Percentiles rank a stretch among this genome's conserved stretches.
Conservation (phyloP, 2,888 invertebrate genomes). For the Xestia c-nigrum region DNA sequence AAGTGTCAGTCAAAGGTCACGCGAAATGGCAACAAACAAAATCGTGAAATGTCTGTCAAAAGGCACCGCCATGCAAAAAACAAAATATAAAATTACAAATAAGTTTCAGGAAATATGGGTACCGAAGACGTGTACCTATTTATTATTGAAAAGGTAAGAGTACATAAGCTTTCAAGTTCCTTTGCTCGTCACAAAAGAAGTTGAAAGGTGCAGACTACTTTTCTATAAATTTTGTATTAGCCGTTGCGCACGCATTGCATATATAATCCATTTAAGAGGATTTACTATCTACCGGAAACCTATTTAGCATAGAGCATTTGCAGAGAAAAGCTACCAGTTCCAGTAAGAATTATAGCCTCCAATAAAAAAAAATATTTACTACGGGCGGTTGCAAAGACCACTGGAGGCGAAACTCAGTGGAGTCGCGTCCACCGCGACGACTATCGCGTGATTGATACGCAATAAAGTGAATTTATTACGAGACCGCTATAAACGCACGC, state of each 20-base stretch:
- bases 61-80: background rate
- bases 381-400: conserved; percentile 59
- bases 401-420: conserved; percentile 60
- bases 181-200: background rate
- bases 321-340: conserved; percentile 60
- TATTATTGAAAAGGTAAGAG: background rate
- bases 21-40: too few species aligned
- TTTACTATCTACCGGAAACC: conserved; percentile 44
- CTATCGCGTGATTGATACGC: conserved; percentile 83
- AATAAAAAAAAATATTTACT: conserved; percentile 71
- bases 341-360: conserved; percentile 63
- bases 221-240: conserved; percentile 20
- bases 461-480: conserved; percentile 88
- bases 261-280: conserved; percentile 26
- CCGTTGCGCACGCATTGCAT: conserved; percentile 4
- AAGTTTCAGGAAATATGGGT: background rate
- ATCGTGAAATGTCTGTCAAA: background rate
- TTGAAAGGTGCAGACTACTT: conserved; percentile 22
- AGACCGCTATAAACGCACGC: conserved; percentile 83
- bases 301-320: conserved; percentile 64
- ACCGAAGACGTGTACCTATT: background rate
- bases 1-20: too few species aligned
- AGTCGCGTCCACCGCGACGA: conserved; percentile 64
- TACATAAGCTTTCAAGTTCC: background rate
- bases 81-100: conserved; percentile 5